A percentile compares a stretch with the other conserved stretches of the same genome.
These are phyloP conservation scores for Mormyrops boulengeri DNA, from an alignment of 2,797 vertebrate genomes.

Conservation along the genomic window DNA sequence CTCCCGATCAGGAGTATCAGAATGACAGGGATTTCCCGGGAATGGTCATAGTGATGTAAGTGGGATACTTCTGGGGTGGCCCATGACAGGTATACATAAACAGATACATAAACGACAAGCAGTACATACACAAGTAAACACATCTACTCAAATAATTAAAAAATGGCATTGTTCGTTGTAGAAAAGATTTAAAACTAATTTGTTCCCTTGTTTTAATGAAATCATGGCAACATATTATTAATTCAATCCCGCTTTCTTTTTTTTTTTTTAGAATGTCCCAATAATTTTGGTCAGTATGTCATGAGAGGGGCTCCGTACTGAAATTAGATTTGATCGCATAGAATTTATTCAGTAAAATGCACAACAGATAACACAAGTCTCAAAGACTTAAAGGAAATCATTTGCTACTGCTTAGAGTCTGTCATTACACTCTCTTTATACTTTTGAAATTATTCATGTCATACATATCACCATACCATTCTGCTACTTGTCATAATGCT, in stretches of 20 bases:
- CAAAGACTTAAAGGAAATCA: not conserved
- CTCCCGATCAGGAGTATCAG: not conserved
- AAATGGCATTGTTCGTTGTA: too few species aligned
- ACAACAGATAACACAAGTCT: not conserved
- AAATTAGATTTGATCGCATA: not conserved
- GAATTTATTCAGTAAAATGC: not conserved
- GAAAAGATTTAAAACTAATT: too few species aligned
- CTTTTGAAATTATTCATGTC: not conserved
- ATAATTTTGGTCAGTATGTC: not conserved
- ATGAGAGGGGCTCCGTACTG: not conserved
- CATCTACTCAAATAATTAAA: too few species aligned
- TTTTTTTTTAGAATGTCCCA: not conserved
- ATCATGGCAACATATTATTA: too few species aligned
- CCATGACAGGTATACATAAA: not conserved
- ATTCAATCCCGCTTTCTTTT: too few species aligned
- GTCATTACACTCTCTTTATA: not conserved
- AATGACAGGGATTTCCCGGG: not conserved
- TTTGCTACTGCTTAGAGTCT: not conserved
- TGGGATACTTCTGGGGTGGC: not conserved
- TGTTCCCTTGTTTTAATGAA: too few species aligned
- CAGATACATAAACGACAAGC: not conserved
- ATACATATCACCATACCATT: not conserved
- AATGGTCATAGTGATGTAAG: not conserved
- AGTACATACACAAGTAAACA: not conserved
- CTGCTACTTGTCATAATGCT: not conserved